Conservation (phyloP, 2,797 vertebrate species). For the Myripristis jacobus region DNA sequence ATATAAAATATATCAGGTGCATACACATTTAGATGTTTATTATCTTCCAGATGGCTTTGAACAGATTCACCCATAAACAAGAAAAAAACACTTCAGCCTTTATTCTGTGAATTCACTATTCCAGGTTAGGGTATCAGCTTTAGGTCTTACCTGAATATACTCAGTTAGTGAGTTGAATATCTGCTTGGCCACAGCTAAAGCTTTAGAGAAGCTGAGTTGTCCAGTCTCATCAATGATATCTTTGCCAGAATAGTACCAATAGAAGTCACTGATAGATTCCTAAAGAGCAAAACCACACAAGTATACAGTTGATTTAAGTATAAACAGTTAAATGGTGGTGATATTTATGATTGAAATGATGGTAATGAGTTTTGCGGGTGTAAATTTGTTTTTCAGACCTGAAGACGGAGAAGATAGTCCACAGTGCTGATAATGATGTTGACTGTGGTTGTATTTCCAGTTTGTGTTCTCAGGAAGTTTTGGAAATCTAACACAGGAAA, state of each 20-base stretch:
- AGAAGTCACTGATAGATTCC: slow-evolving; percentile 99
- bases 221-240: slow-evolving; percentile 95
- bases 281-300: slow-evolving; percentile 55
- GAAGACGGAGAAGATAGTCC: slow-evolving; percentile 96
- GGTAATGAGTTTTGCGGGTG: neutral
- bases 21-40: neutral
- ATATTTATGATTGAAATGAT: too few relatives aligned
- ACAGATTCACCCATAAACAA: too few relatives aligned
- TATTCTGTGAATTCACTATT: neutral
- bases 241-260: slow-evolving; percentile 99
- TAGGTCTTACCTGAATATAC: slow-evolving; percentile 92
- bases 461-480: slow-evolving; percentile 97
- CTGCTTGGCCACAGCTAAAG: slow-evolving; percentile 94
- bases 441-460: slow-evolving; percentile 98
- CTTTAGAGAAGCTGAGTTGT: slow-evolving; percentile 94
- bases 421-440: slow-evolving; percentile 99
- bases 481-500: slow-evolving; percentile 90
- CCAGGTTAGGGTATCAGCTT: neutral
- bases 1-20: too few relatives aligned
- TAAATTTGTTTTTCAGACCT: slow-evolving; percentile 81
- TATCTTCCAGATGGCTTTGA: too few relatives aligned
- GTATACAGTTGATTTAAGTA: too few relatives aligned
- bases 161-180: slow-evolving; percentile 99
- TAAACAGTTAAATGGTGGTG: neutral
- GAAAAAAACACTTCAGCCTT: neutral